Conservation (phyloP, 2,888 invertebrate species). For the Elaeidobius kamerunicus region DNA sequence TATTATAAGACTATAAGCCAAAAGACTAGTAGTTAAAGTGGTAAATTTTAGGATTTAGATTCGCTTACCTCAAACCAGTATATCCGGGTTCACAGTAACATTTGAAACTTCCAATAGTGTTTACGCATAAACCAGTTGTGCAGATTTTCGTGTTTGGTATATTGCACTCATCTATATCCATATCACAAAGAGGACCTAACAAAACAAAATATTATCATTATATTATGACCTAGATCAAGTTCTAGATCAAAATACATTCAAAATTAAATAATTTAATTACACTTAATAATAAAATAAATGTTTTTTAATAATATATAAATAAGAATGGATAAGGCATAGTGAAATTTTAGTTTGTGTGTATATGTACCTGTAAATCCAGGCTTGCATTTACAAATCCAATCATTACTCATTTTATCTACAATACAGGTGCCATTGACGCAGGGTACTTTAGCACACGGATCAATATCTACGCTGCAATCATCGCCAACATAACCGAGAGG, state of each 20-base stretch:
- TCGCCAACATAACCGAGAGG: constrained; percentile 59
- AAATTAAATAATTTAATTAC: background rate
- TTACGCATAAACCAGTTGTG: constrained; percentile 80
- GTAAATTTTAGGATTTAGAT: too few relatives aligned
- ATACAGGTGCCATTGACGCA: constrained; percentile 66
- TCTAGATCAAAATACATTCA: too few relatives aligned
- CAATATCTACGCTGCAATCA: constrained; percentile 55
- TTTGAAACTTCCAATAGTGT: constrained; percentile 71
- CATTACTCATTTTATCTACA: constrained; percentile 51
- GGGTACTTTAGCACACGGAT: constrained; percentile 62
- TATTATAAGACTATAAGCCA: too few relatives aligned
- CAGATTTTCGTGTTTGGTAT: constrained; percentile 61
- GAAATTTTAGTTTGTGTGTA: too few relatives aligned
- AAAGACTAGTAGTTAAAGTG: too few relatives aligned
- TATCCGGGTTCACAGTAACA: constrained; percentile 88
- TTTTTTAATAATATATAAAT: too few relatives aligned
- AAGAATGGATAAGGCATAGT: background rate
- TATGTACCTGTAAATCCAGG: constrained; percentile 62
- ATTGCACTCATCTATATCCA: constrained; percentile 75
- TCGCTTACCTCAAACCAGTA: constrained; percentile 61
- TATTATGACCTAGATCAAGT: too few relatives aligned
- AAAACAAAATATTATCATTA: too few relatives aligned
- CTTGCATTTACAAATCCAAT: constrained; percentile 71
- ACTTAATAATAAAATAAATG: background rate
- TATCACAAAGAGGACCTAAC: constrained; percentile 52